phyloP scores from a whole-genome alignment of 1,140 invertebrate genomes.

The Eupeodes corollae region DNA sequence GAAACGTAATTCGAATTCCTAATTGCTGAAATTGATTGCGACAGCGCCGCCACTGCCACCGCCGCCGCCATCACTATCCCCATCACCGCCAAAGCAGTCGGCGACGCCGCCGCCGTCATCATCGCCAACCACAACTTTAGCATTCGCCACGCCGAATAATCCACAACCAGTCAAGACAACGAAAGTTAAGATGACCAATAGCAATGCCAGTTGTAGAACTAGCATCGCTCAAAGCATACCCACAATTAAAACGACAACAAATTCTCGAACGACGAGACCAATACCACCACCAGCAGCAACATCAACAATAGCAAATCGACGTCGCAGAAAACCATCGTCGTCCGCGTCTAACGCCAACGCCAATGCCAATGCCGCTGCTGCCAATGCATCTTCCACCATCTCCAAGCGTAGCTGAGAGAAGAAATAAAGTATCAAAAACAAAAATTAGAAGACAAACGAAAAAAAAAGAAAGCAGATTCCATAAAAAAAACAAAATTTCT shows the following conservation, averaged over 20 bases:
- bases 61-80: conserved; percentile 1
- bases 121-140: conserved; percentile 2
- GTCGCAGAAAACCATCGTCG: no score
- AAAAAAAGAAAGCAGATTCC: no score
- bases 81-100: background rate
- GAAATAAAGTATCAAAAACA: conserved; percentile 24
- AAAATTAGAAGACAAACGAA: no score
- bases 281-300: background rate
- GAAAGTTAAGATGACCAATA: background rate
- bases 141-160: background rate
- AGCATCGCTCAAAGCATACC: background rate
- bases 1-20: conserved; percentile 37
- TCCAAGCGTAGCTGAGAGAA: no score
- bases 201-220: background rate
- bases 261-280: background rate
- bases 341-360: no score
- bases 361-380: no score
- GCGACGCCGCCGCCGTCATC: conserved; percentile 1
- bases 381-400: no score
- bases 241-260: conserved; percentile 5
- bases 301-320: background rate
- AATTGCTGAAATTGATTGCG: conserved; percentile 24
- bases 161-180: background rate
- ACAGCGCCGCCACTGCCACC: background rate
- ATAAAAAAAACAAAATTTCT: no score